phyloP scores from a whole-genome alignment of 2,113 vertebrate species.

The Aptenodytes forsteri region DNA sequence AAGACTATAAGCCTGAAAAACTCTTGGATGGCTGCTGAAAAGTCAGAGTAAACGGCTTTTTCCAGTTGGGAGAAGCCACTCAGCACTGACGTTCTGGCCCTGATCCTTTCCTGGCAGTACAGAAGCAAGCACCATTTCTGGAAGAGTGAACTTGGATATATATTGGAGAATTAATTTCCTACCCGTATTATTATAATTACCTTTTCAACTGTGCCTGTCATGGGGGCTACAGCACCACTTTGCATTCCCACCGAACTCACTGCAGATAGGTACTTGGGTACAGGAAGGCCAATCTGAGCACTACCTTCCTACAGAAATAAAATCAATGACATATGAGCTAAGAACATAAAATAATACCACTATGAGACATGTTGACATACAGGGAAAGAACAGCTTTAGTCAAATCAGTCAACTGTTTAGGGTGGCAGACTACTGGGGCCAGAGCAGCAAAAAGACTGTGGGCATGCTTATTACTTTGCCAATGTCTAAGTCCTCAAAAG shows the following conservation, averaged over 20 bases:
- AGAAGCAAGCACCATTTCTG: neutral
- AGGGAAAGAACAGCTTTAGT: neutral
- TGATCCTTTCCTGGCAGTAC: neutral
- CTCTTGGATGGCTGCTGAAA: neutral
- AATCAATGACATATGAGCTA: neutral
- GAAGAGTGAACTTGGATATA: neutral
- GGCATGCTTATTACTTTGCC: neutral
- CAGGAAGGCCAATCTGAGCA: constrained; percentile 81
- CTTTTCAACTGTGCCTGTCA: constrained; percentile 98
- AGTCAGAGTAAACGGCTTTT: neutral
- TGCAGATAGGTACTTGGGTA: constrained; percentile 86
- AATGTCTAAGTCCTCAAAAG: neutral
- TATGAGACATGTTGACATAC: neutral
- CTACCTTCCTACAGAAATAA: constrained; percentile 81
- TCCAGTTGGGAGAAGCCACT: neutral
- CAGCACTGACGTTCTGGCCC: neutral
- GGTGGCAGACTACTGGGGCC: neutral
- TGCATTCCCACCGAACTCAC: constrained; percentile 74
- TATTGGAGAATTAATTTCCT: neutral
- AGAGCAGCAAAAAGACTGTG: neutral
- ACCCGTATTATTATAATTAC: constrained; percentile 53
- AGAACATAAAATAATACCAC: neutral
- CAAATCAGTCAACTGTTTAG: neutral
- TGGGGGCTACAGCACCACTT: constrained; percentile 86
- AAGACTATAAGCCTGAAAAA: neutral